Conservation (phyloP, 2,113 vertebrate genomes). For the Toxotes jaculatrix region DNA sequence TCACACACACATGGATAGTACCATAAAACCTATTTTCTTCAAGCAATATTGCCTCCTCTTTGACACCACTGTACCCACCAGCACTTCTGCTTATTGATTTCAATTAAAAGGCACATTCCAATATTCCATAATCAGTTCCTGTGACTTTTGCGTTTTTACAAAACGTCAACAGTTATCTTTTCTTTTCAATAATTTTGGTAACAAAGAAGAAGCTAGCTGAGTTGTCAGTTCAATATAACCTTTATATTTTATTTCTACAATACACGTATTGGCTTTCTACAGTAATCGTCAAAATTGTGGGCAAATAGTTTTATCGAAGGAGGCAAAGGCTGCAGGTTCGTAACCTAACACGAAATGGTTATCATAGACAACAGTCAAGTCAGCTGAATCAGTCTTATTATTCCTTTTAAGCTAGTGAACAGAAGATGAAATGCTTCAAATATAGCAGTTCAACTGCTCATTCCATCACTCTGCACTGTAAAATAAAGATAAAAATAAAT, state of each 20-base stretch:
- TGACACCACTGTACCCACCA: conserved; percentile 30
- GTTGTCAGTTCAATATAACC: conserved; percentile 33
- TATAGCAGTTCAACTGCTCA: conserved; percentile 76
- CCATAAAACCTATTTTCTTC: conserved; percentile 43
- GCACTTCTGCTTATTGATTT: conserved; percentile 43
- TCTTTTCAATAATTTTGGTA: conserved; percentile 13
- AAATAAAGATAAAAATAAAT: conserved; percentile 73
- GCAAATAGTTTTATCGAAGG: conserved; percentile 43
- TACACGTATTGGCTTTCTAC: conserved; percentile 22
- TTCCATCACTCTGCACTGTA: conserved; percentile 61
- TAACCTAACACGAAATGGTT: conserved; percentile 43
- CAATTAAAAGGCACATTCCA: conserved; percentile 76
- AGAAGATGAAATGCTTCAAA: conserved; percentile 72
- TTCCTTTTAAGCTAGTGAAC: conserved; percentile 57
- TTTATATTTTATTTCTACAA: conserved; percentile 56
- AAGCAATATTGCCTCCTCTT: conserved; percentile 51
- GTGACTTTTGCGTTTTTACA: conserved; percentile 31
- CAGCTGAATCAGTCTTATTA: conserved; percentile 54
- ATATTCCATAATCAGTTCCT: conserved; percentile 40
- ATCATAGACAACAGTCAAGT: conserved; percentile 69
- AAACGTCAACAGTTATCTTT: conserved; percentile 24
- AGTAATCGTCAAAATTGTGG: conserved; percentile 35
- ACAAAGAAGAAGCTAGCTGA: conserved; percentile 35
- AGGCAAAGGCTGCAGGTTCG: conserved; percentile 56
- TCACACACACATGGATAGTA: conserved; percentile 60